Evolutionary conservation across 2,113 vertebrate species (phyloP).

Genomic region (Colinus virginianus): DNA sequence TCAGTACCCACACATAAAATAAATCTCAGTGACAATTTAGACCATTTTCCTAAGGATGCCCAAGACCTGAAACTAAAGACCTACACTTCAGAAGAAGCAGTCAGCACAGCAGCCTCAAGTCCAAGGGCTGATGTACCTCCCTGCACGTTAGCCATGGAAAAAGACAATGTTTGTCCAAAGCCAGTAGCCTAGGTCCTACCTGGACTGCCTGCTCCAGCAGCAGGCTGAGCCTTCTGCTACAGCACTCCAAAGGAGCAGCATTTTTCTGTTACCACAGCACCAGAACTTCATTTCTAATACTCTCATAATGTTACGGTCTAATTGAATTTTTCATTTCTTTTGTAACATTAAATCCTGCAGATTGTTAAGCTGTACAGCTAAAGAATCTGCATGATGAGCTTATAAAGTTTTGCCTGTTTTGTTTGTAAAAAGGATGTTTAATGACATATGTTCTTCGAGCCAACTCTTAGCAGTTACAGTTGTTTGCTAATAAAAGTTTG

Average conservation of each 20-base stretch:
- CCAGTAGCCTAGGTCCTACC: background rate
- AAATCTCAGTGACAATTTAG: background rate
- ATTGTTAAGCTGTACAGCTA: background rate
- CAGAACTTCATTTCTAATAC: slow-evolving; percentile 9
- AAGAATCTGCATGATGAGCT: slow-evolving; percentile 29
- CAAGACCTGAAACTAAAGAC: background rate
- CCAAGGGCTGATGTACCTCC: background rate
- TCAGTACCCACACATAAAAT: background rate
- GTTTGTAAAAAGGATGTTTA: background rate
- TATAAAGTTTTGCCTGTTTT: slow-evolving; percentile 35
- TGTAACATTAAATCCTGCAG: slow-evolving; percentile 7
- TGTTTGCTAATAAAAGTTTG: slow-evolving; percentile 42
- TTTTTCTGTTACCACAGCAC: background rate
- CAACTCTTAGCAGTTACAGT: slow-evolving; percentile 4
- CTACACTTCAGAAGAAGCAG: background rate
- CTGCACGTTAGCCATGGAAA: background rate
- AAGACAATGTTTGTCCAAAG: background rate
- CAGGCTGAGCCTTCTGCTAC: background rate
- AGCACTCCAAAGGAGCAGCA: background rate
- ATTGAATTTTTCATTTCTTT: slow-evolving; percentile 58
- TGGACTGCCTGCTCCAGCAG: background rate
- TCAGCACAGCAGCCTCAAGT: fast-evolving
- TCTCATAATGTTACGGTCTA: background rate
- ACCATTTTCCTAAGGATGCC: background rate
- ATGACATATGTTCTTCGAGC: slow-evolving; percentile 37